Percentiles rank a stretch among this genome's conserved stretches.
Conservation (phyloP, 2,113 vertebrate genomes). For the Hipposideros armiger region DNA sequence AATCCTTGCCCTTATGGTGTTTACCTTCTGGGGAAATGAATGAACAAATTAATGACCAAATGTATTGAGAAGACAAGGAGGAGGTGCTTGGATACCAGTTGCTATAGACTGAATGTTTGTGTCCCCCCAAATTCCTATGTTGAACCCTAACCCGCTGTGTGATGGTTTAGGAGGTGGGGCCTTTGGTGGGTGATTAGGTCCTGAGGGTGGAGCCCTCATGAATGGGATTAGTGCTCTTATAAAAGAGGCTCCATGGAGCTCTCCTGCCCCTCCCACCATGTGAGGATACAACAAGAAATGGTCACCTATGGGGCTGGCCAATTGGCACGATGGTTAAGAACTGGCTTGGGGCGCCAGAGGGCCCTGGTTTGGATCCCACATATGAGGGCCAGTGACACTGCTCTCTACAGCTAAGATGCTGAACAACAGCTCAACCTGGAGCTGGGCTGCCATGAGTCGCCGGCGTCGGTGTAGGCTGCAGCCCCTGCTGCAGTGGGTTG, state of each 20-base stretch:
- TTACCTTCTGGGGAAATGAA: neutral
- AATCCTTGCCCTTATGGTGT: neutral
- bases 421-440: no score
- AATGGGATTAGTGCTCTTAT: neutral
- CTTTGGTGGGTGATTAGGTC: neutral
- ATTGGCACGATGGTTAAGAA: no score
- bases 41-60: neutral
- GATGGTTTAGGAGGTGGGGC: neutral
- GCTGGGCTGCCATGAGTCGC: no score
- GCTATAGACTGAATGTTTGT: neutral
- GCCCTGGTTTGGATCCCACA: no score
- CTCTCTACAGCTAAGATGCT: no score
- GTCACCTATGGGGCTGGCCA: neutral
- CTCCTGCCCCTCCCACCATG: neutral
- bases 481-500: no score
- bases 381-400: no score
- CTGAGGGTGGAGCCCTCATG: neutral
- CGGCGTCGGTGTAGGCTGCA: no score
- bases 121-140: neutral
- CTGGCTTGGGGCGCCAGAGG: no score
- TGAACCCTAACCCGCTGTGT: neutral
- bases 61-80: neutral
- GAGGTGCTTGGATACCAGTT: neutral
- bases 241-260: neutral
- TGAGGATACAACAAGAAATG: neutral